Base-by-base conservation (phyloP, 2,113 vertebrate species). In the Oncorhynchus masou region DNA sequence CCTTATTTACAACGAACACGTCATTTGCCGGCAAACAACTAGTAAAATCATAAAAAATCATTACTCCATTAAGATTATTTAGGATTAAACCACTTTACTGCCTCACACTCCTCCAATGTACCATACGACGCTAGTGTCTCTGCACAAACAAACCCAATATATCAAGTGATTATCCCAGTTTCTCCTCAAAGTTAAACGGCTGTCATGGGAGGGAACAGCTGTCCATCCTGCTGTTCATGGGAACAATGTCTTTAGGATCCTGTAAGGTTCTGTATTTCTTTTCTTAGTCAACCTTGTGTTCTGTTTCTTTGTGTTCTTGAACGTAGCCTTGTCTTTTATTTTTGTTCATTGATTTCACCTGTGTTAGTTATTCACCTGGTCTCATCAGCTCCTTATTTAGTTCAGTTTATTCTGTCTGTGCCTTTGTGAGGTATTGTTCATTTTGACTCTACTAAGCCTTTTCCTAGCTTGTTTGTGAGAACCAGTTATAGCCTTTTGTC, bases 101-200 rank as follows among this genome's bases (percentile, higher is more conserved):
- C 59, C 2, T 8, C 16, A 70, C 68, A 69, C 49, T 7, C 6
- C 59, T 8, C 34, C 72, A 64, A 75, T 27, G 34, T 34, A 7
- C 34, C 34, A 51, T 57, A 70, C 25, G 15, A 16, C 25, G n/a
- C 22, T 60, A 48, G 34, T 51, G 49, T 51, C 15, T 51, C 49
- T 15, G 49, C 49, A 9, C 22, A 71, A 79, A 71, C 31, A 66
- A 22, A 78, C 68, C 29, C 65, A 54, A 13, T 73, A 66, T 49
- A 78, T 24, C 19, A 74, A 68, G n/a, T 81, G 31, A 68, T 64
- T 73, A 65, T 68, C 60, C 72, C 59, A 74, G 59, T 3, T 22
- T 31, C 11, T 13, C n/a, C 29, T 39, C 60, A 73, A 74, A 74
- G 29, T 65, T 45, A 64, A 48, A 45, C 16, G n/a, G 22, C 72